phyloP scores from a whole-genome alignment of 2,113 vertebrate species.

The Pontoporia blainvillei region DNA sequence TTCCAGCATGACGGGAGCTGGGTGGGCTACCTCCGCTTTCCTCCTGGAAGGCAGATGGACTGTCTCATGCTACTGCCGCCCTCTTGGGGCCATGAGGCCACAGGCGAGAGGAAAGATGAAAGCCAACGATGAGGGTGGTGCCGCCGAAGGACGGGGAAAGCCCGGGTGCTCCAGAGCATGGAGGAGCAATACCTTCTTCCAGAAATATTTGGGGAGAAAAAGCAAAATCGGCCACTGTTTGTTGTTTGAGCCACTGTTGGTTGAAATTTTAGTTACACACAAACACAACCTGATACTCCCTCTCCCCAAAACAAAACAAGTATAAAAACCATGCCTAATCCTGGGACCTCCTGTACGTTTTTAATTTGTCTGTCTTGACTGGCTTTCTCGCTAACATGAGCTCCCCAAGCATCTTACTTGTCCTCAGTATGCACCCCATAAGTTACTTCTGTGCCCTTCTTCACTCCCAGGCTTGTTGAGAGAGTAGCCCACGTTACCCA shows the following conservation, averaged over 20 bases:
- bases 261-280: background rate
- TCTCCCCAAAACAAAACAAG: background rate
- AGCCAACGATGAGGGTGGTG: fast-evolving
- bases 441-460: background rate
- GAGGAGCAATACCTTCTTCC: background rate
- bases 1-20: background rate
- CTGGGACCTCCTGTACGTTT: background rate
- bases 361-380: background rate
- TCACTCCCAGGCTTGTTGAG: no score
- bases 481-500: background rate
- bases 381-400: background rate
- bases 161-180: background rate
- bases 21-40: background rate
- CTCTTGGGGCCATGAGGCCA: background rate
- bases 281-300: background rate
- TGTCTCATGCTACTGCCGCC: fast-evolving
- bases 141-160: no score
- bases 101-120: background rate
- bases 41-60: background rate
- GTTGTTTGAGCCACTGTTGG: background rate
- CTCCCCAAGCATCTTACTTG: background rate
- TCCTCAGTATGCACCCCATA: background rate
- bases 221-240: background rate
- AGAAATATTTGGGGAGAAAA: background rate
- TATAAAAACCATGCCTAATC: background rate